Evolutionary conservation across 2,888 invertebrate species (phyloP), one percentile per base, ranked within the genome.

Genomic region (Julus scanicus): DNA sequence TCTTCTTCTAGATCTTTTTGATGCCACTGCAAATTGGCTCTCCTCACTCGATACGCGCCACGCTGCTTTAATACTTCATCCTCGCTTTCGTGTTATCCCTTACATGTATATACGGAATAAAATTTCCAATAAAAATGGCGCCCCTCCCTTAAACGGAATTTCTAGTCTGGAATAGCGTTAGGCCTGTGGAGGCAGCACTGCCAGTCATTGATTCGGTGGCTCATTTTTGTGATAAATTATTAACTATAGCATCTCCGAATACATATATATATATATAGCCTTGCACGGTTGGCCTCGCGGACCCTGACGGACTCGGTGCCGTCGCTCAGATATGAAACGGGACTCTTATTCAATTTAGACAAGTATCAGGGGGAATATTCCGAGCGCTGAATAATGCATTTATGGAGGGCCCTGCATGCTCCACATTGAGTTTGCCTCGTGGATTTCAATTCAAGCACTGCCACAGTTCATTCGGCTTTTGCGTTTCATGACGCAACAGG

Each of bases 111-210:
- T 4, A 53, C 53, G 53, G 20, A 20, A 63, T 63, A 63, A n/a
- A 63, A 63, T 63, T 63, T 63, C 20, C 63, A 63, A 63, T 63
- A 63, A 63, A 63, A 63, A 63, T 63, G 63, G 63, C 63, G 63
- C 63, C 63, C 63, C 63, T 63, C 63, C 63, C 63, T 20, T 63
- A n/a, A 63, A 63, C 63, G 63, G 63, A 63, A 63, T 63, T 63
- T 63, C n/a, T 20, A 6, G 49, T 49, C 49, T 49, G 49, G 6
- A 29, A 29, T 49, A 13, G 15, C 17, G 53, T 53, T 53, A 15
- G 53, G 11, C 63, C n/a, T 20, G 15, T n/a, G 4, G 13, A 15
- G 15, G 20, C 63, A 29, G 1, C 29, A 29, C 29, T 1, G 63
- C 63, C 20, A 4, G 17, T 63, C 63, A 63, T 63, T 63, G 63